A percentile compares a stretch with the other conserved stretches of the same genome.
These are phyloP conservation scores for Phaetusa simplex DNA, from an alignment of 2,113 vertebrate genomes.

Conservation along the genomic window DNA sequence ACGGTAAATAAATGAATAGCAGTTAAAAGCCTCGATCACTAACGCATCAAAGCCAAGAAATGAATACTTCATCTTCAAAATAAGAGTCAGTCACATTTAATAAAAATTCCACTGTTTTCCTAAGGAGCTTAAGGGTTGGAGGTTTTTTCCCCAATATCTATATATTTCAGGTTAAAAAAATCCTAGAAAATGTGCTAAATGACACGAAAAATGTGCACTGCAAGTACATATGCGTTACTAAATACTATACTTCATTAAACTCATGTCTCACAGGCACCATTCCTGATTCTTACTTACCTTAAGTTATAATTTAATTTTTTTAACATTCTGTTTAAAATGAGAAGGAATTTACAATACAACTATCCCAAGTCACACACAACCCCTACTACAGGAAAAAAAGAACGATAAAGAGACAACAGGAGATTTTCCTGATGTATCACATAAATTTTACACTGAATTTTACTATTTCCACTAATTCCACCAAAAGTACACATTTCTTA, in stretches of 20 bases:
- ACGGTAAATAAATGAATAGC: background rate
- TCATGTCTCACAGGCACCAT: background rate
- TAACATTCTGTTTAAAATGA: background rate
- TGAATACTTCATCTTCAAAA: background rate
- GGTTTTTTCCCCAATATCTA: rapidly evolving
- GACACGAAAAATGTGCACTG: background rate
- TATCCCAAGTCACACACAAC: background rate
- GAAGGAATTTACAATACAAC: background rate
- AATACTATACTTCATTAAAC: background rate
- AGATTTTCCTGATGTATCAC: background rate
- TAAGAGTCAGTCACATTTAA: background rate
- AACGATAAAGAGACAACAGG: background rate
- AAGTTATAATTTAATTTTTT: background rate
- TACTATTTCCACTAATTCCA: background rate
- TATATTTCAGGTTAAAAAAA: background rate
- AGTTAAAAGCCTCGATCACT: background rate
- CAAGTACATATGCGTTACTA: background rate
- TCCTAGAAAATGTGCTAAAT: background rate
- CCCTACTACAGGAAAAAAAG: background rate
- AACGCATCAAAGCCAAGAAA: background rate
- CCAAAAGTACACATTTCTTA: background rate
- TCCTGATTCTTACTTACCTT: background rate
- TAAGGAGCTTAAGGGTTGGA: background rate
- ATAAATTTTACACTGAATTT: background rate
- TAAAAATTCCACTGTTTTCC: background rate